Percentiles rank a stretch among this genome's conserved stretches.
These are phyloP conservation scores for Melangyna quadrimaculata DNA, from an alignment of 2,888 invertebrate species.

Conservation along the genomic window DNA sequence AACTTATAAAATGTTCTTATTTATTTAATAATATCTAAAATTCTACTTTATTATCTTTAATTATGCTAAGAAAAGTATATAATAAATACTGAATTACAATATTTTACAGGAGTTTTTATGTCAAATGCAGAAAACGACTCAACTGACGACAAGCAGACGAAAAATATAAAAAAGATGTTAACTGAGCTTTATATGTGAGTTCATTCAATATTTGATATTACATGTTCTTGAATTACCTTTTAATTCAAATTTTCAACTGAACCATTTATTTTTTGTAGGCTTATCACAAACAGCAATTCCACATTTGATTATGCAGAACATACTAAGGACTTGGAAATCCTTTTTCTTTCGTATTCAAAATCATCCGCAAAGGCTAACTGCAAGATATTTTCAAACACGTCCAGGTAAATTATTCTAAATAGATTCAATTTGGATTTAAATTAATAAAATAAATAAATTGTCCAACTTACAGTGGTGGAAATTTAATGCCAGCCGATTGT, in stretches of 20 bases:
- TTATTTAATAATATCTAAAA: too few relatives aligned
- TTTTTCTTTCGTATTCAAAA: constrained; percentile 77
- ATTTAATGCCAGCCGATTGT: constrained; percentile 87
- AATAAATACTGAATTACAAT: background rate
- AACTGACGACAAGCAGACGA: constrained; percentile 74
- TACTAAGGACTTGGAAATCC: constrained; percentile 74
- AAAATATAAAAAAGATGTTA: constrained; percentile 54
- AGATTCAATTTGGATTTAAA: background rate
- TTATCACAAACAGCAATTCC: constrained; percentile 76
- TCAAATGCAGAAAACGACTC: constrained; percentile 85
- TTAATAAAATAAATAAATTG: background rate
- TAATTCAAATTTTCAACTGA: background rate
- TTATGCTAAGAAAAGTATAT: too few relatives aligned
- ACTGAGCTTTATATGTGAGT: constrained; percentile 56
- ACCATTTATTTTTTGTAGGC: background rate
- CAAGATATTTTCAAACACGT: constrained; percentile 76
- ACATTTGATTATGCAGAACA: constrained; percentile 77
- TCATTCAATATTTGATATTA: background rate
- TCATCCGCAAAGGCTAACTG: constrained; percentile 74
- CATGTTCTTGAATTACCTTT: background rate
- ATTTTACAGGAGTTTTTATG: constrained; percentile 85
- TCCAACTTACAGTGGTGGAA: constrained; percentile 81
- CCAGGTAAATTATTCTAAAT: constrained; percentile 74
- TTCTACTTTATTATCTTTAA: too few relatives aligned
- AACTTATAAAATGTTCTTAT: too few relatives aligned